Percentiles rank a stretch among this genome's conserved stretches.
phyloP scores from a whole-genome alignment of 2,797 vertebrate genomes.

The Psittacula derbiana region DNA sequence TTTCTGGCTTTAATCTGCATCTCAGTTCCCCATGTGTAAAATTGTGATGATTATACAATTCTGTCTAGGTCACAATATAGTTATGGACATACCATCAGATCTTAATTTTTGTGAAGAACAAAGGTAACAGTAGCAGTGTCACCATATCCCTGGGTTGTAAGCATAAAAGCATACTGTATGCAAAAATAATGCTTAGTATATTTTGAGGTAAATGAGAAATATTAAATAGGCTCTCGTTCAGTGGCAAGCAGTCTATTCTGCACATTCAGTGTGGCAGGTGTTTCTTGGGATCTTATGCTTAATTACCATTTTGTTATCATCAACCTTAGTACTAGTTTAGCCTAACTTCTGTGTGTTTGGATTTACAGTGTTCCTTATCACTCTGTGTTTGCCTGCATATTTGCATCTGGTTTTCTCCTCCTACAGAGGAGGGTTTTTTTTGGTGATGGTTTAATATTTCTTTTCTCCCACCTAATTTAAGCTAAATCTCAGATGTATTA shows the following conservation, averaged over 20 bases:
- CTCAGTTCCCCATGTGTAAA: not conserved
- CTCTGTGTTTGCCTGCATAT: not conserved
- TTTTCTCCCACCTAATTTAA: not conserved
- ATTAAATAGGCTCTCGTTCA: not conserved
- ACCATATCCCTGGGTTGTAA: not conserved
- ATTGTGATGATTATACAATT: not conserved
- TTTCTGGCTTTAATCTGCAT: not conserved
- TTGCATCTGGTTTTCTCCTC: not conserved
- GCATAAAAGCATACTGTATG: not conserved
- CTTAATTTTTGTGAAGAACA: not conserved
- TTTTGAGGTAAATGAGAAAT: not conserved
- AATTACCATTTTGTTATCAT: not conserved
- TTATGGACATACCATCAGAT: not conserved
- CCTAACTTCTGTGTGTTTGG: not conserved
- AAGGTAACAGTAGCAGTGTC: not conserved
- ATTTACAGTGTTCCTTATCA: not conserved
- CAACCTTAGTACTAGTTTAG: not conserved
- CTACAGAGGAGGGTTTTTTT: not conserved
- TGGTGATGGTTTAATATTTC: too few species aligned
- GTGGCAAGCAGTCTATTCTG: not conserved
- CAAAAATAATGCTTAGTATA: not conserved
- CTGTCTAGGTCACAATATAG: not conserved
- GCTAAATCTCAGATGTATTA: not conserved
- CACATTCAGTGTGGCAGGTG: not conserved
- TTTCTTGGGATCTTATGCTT: not conserved